Evolutionary conservation across 2,888 invertebrate species (phyloP).

Genomic region (Amphiduros pacificus): DNA sequence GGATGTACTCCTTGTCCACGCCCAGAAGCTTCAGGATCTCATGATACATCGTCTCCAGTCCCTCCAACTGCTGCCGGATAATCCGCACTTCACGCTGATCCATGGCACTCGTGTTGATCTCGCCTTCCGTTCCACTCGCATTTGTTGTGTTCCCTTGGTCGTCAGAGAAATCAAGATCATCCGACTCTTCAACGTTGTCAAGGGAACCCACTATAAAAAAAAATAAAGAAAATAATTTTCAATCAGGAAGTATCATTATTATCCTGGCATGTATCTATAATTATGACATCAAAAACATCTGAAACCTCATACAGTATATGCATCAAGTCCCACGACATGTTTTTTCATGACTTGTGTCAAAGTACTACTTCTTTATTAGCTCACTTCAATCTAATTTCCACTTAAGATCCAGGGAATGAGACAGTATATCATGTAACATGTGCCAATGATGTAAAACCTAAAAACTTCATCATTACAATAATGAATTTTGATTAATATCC

Average conservation of each 20-base stretch:
- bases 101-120: background rate
- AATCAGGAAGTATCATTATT: background rate
- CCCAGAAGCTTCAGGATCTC: conserved; percentile 40
- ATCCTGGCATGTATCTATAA: too few relatives aligned
- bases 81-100: conserved; percentile 27
- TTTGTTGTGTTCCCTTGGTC: background rate
- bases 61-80: conserved; percentile 40
- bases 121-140: conserved; percentile 3
- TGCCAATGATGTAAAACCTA: too few relatives aligned
- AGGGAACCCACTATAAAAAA: background rate
- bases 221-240: background rate
- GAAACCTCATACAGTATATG: too few relatives aligned
- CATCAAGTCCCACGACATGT: too few relatives aligned
- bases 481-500: too few relatives aligned
- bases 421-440: too few relatives aligned
- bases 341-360: too few relatives aligned
- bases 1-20: conserved; percentile 32
- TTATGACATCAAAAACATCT: too few relatives aligned
- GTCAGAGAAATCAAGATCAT: background rate
- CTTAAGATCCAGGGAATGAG: too few relatives aligned
- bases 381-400: too few relatives aligned
- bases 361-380: too few relatives aligned
- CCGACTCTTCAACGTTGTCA: background rate
- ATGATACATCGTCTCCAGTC: conserved; percentile 49
- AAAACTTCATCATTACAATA: too few relatives aligned